Evolutionary conservation across 1,140 invertebrate species (phyloP).

Genomic region (Ectropis grisescens): DNA sequence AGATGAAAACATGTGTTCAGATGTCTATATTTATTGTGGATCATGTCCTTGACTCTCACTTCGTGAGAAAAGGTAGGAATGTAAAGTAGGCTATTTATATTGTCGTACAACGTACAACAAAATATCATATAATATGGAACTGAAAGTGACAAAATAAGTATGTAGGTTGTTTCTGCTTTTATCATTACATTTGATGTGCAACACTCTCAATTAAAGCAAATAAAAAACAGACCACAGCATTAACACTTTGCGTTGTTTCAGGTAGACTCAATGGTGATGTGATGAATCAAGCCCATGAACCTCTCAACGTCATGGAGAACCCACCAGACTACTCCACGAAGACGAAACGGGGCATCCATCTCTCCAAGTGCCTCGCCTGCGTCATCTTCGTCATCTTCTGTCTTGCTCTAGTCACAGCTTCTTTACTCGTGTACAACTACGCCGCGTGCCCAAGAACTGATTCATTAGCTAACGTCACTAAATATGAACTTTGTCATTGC

Average conservation of each 20-base stretch:
- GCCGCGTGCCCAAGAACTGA: slow-evolving; percentile 72
- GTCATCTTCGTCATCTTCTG: slow-evolving; percentile 66
- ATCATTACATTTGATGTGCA: too few species aligned
- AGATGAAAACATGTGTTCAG: too few species aligned
- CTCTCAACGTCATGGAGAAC: slow-evolving; percentile 61
- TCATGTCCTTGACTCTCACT: too few species aligned
- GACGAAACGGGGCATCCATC: slow-evolving; percentile 57
- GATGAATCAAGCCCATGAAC: slow-evolving; percentile 60
- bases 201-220: too few species aligned
- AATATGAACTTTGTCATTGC: slow-evolving; percentile 46
- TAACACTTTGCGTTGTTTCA: slow-evolving; percentile 1
- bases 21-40: too few species aligned
- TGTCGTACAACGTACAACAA: too few species aligned
- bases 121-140: too few species aligned
- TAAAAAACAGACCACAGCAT: too few species aligned
- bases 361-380: slow-evolving; percentile 61
- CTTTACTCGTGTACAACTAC: slow-evolving; percentile 78
- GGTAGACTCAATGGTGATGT: slow-evolving; percentile 29
- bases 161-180: too few species aligned
- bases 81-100: too few species aligned
- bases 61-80: too few species aligned
- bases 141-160: too few species aligned
- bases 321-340: slow-evolving; percentile 61
- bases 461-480: slow-evolving; percentile 46
- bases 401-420: slow-evolving; percentile 71